Conservation (phyloP, 2,113 vertebrate species). For the Entelurus aequoreus region DNA sequence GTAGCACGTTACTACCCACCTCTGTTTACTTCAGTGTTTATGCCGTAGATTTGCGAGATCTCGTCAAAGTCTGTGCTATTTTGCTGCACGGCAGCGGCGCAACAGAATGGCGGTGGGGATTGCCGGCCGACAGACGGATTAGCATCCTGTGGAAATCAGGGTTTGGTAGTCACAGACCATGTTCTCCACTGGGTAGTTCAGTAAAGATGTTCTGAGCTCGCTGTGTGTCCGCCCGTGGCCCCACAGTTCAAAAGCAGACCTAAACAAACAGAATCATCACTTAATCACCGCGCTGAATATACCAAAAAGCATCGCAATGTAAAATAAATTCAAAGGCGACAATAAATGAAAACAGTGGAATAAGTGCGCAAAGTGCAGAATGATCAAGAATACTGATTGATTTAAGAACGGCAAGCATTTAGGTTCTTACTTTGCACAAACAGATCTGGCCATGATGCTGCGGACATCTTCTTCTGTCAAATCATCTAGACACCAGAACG, state of each 20-base stretch:
- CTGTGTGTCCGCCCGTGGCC: slow-evolving; percentile 80
- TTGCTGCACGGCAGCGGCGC: too few relatives aligned
- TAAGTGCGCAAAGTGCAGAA: not conserved
- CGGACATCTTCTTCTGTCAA: slow-evolving; percentile 84
- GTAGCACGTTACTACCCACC: too few relatives aligned
- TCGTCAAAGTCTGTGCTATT: too few relatives aligned
- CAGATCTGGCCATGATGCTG: slow-evolving; percentile 86
- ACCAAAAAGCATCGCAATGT: not conserved
- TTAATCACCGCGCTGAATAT: not conserved
- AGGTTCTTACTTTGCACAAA: slow-evolving; percentile 91
- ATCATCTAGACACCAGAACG: slow-evolving; percentile 88
- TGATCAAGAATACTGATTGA: not conserved
- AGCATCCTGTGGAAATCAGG: too few relatives aligned
- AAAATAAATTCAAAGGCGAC: not conserved
- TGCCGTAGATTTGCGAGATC: too few relatives aligned
- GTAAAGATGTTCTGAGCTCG: slow-evolving; percentile 82
- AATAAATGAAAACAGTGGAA: not conserved
- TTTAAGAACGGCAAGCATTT: not conserved
- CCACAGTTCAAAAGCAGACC: slow-evolving; percentile 96
- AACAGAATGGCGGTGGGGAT: too few relatives aligned
- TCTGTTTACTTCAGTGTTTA: too few relatives aligned
- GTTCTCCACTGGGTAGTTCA: slow-evolving; percentile 78
- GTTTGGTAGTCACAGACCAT: slow-evolving; percentile 74
- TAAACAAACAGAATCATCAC: slow-evolving; percentile 54
- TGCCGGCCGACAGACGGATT: too few relatives aligned